Base-by-base conservation (phyloP, 2,113 vertebrate species). In the Anhinga anhinga region DNA sequence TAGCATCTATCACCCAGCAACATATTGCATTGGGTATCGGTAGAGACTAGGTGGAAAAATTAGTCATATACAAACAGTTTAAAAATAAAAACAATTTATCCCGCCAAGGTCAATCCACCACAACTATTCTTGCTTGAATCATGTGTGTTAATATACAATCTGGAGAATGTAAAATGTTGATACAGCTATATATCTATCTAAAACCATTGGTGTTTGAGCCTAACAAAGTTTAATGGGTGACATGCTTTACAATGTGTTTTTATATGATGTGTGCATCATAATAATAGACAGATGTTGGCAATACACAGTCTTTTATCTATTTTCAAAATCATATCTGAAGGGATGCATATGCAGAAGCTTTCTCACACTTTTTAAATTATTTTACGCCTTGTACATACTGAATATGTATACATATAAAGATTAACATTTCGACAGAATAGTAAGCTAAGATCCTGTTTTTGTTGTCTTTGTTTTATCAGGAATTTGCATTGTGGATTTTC, bases 391-490 rank as follows among this genome's bases (percentile, higher is more conserved):
- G 30, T 26, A 36, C 12, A 27, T 12, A 8, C 3, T 86, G 29
- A 59, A 32, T n/a, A 40, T 34, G 21, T 80, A 40, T 62, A 53
- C 27, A 5, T 42, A 42, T 82, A 59, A 85, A 91, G 32, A 71
- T 29, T 52, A 90, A 82, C 21, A 74, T 67, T 52, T 70, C 78
- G 30, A 77, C 1, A 9, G 47, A 81, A 44, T 27, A 29, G 19
- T 38, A 93, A 97, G 61, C 32, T 97, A 86, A 97, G 36, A 40
- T 86, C 49, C 62, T 85, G 11, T 44, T 13, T 93, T 83, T 70
- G 10, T 94, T 53, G 88, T 42, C 47, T 92, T 96, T 95, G 9
- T 65, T 96, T 97, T 89, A 86, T 50, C 29, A 94, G 82, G 71
- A 90, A 42, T 70, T 95, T 63, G 11, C 15, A 25, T 23, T 83